Conservation (phyloP, 92 coral and sea anemone species). For the Epizoanthus scotinus region DNA sequence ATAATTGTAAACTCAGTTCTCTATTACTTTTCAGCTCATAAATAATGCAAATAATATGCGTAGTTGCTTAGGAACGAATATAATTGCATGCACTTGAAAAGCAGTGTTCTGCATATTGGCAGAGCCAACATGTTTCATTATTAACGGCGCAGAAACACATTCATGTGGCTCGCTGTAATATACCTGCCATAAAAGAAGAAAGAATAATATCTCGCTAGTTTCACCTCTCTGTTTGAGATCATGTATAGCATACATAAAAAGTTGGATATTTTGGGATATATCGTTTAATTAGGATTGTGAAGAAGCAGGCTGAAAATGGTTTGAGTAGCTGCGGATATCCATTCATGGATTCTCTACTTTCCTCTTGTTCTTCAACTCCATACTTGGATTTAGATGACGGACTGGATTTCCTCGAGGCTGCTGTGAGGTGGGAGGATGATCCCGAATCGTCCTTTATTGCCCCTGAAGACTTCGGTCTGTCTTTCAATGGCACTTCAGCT, state of each 20-base stretch:
- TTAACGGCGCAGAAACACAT: neutral
- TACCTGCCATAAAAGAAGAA: neutral
- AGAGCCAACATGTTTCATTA: neutral
- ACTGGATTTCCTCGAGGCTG: slow-evolving; percentile 27
- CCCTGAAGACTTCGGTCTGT: slow-evolving; percentile 35
- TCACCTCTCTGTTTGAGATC: neutral
- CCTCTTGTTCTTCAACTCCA: slow-evolving; percentile 31
- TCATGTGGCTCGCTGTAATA: neutral
- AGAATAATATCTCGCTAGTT: neutral
- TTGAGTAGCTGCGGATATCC: neutral
- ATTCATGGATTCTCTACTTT: slow-evolving; percentile 23
- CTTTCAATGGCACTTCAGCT: neutral
- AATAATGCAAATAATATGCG: neutral
- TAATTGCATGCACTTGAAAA: slow-evolving; percentile 1
- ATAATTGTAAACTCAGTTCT: neutral
- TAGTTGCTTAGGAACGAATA: slow-evolving; percentile 31
- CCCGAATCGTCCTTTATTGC: slow-evolving; percentile 16
- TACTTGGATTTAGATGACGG: slow-evolving; percentile 28
- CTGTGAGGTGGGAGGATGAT: slow-evolving; percentile 34
- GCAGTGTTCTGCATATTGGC: neutral
- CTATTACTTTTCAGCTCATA: neutral
- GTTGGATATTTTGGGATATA: neutral
- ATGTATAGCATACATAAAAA: neutral
- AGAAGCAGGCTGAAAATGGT: neutral
- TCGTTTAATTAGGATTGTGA: neutral